Evolutionary conservation across 2,113 vertebrate species (phyloP), one percentile per base, ranked within the genome.

Genomic region (Serinus canaria): DNA sequence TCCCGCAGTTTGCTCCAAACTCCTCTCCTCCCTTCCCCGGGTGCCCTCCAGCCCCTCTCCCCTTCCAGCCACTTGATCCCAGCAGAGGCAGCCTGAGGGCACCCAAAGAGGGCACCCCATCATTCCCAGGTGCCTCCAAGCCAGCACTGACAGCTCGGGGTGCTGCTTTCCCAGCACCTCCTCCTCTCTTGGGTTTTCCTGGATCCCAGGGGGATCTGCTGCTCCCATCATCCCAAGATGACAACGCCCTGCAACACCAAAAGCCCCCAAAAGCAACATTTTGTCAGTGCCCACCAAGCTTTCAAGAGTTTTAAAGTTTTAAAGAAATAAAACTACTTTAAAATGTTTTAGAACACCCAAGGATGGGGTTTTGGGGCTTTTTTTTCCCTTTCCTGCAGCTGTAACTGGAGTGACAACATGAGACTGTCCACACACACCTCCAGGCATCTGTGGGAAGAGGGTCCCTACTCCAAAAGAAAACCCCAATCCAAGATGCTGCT

Each of bases 1-100:
- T 96, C 96, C 87, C 52, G 56, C 93, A 82, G 84, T 90, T 95
- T 69, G 85, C 89, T 94, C 96, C 89, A 52, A 97, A 96, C 94
- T 93, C 96, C 83, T 95, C 89, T 83, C 79, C 87, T 87, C 75
- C 82, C 67, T 76, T 82, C 88, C 74, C 87, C 39, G 79, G 9
- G 67, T 1, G n/a, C 89, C 81, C 92, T 74, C n/a, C 89, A 47
- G 83, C 74, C 92, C 87, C 76, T 82, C 90, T 88, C 87, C 86
- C 43, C 5, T 75, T 49, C 35, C 91, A 33, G 52, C 28, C 7
- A 49, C 74, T 52, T 15, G 59, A 73, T 78, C 73, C 78, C 4
- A 2, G 9, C 10, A 1, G 20, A 46, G 22, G 23, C 0, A 1
- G 50, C 58, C 72, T 1, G 0, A 25, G 20, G 6, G 55, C 46